Percentiles rank a stretch among this genome's conserved stretches.
phyloP scores from a whole-genome alignment of 1,140 invertebrate species.

The Hylaeus volcanicus region DNA sequence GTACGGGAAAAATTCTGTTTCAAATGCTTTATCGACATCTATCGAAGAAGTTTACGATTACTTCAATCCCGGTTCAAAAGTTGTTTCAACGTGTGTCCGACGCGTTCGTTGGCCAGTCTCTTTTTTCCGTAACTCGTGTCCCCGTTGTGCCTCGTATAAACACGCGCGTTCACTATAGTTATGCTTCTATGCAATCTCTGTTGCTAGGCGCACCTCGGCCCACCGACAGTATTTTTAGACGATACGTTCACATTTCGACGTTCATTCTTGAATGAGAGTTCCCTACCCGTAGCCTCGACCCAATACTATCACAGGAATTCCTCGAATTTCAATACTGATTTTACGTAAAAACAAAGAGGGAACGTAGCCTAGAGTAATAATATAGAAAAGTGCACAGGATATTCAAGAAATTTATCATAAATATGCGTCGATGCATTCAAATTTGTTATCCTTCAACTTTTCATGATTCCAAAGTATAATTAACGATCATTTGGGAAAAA shows the following conservation, averaged over 20 bases:
- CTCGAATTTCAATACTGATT: background rate
- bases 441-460: background rate
- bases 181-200: slow-evolving; percentile 76
- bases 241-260: slow-evolving; percentile 70
- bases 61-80: background rate
- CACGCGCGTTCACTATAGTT: slow-evolving; percentile 69
- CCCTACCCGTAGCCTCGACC: slow-evolving; percentile 6
- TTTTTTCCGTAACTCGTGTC: slow-evolving; percentile 68
- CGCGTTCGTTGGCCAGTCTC: slow-evolving; percentile 17
- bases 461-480: background rate
- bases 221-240: slow-evolving; percentile 76
- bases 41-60: too few relatives aligned
- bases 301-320: slow-evolving; percentile 29
- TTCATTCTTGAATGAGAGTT: slow-evolving; percentile 59
- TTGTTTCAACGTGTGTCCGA: background rate
- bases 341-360: background rate
- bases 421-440: too few relatives aligned
- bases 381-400: too few relatives aligned
- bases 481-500: too few relatives aligned
- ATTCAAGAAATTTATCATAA: background rate
- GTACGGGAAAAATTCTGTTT: too few relatives aligned
- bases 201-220: slow-evolving; percentile 76
- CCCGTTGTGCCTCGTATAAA: slow-evolving; percentile 71
- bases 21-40: too few relatives aligned
- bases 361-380: background rate